Percentiles rank a stretch among this genome's conserved stretches.
These are phyloP conservation scores for Dryoscopus gambensis DNA, from an alignment of 2,113 vertebrate genomes.

Conservation along the genomic window DNA sequence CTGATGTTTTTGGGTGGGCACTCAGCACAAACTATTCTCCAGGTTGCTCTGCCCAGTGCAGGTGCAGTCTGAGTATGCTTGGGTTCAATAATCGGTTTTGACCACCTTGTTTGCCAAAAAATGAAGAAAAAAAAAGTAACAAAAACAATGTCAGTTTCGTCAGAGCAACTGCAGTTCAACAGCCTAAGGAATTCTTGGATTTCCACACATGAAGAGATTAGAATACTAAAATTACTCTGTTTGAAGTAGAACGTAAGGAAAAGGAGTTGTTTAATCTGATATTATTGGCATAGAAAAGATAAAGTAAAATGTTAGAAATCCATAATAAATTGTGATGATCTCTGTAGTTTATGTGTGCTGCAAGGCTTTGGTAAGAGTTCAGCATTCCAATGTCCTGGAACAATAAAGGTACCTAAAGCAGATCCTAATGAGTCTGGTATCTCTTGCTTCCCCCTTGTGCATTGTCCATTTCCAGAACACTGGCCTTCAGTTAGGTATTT, in stretches of 20 bases:
- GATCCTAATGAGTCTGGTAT: background rate
- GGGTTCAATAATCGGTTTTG: background rate
- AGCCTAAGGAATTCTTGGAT: background rate
- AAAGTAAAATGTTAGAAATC: background rate
- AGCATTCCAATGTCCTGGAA: background rate
- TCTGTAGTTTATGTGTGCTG: background rate
- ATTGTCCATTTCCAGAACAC: background rate
- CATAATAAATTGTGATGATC: background rate
- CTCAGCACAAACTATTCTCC: background rate
- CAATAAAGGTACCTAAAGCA: background rate
- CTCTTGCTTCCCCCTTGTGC: background rate
- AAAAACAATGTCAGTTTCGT: background rate
- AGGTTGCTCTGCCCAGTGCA: background rate
- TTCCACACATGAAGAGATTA: background rate
- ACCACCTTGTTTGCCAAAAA: background rate
- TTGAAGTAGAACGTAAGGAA: background rate
- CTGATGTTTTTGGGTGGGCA: background rate
- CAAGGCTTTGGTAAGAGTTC: background rate
- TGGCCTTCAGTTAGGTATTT: background rate
- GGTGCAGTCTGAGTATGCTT: background rate
- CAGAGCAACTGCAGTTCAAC: background rate
- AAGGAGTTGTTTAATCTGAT: background rate
- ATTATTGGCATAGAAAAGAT: background rate
- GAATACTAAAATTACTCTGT: background rate
- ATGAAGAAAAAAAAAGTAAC: background rate